These are phyloP conservation scores for Sesia apiformis DNA, from an alignment of 2,888 invertebrate genomes.

Conservation along the genomic window DNA sequence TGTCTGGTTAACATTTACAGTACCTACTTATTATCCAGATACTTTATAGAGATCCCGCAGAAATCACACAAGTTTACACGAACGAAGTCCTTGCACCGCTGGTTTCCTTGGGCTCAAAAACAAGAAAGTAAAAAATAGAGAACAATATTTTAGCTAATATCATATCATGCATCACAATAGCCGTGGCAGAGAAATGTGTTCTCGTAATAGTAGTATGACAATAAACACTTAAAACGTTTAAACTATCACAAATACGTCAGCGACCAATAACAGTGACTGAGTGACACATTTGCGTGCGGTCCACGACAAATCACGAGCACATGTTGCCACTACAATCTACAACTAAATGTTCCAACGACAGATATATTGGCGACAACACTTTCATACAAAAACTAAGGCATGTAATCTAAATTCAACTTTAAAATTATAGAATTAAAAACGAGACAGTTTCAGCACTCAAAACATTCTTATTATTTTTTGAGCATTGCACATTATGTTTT, in stretches of 20 bases:
- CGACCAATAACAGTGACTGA: slow-evolving; percentile 54
- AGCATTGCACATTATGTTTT: neutral
- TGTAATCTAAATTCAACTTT: neutral
- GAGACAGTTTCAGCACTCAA: neutral
- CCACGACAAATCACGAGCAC: slow-evolving; percentile 52
- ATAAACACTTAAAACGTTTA: slow-evolving; percentile 41
- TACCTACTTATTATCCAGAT: too few relatives aligned
- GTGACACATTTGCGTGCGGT: slow-evolving; percentile 54
- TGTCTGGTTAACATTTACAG: too few relatives aligned
- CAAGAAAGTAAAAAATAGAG: too few relatives aligned
- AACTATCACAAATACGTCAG: slow-evolving; percentile 53
- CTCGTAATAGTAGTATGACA: slow-evolving; percentile 55
- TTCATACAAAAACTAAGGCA: slow-evolving; percentile 27
- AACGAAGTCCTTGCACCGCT: too few relatives aligned
- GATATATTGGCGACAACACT: slow-evolving; percentile 59
- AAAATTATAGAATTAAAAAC: neutral
- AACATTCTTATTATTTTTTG: neutral
- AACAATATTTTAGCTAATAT: neutral
- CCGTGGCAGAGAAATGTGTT: slow-evolving; percentile 7
- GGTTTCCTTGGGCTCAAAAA: too few relatives aligned
- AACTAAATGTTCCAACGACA: slow-evolving; percentile 63
- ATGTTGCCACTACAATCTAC: slow-evolving; percentile 47
- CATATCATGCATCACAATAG: neutral
- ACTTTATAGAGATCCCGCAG: too few relatives aligned
- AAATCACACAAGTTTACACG: too few relatives aligned